Evolutionary conservation across 53 echinoderm and acorn worm species (phyloP), one percentile per base, ranked within the genome.

Genomic region (Astropecten irregularis): DNA sequence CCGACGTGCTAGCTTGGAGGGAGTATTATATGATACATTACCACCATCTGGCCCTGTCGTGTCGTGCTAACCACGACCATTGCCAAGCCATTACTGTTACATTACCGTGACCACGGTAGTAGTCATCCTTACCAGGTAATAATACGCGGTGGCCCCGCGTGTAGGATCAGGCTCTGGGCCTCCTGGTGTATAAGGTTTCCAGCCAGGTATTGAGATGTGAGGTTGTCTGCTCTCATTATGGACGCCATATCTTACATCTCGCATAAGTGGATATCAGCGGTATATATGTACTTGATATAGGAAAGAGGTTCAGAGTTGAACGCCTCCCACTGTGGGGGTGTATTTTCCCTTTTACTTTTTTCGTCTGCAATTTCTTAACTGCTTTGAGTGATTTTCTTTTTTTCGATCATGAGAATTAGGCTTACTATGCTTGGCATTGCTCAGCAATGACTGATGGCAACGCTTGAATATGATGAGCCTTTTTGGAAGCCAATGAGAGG

Each of bases 261-360:
- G 38, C 36, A 65, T 65, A 65, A 65, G 65, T 37, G 65, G 36
- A 38, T 65, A 65, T 65, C 65, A 65, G 65, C 20, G 65, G 65
- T 65, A 38, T 34, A 35, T 38, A 65, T 37, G 3, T n/a, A n/a
- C 20, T 58, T 65, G 36, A 65, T 38, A 37, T 65, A 36, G 19
- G 39, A 0, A 36, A 19, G 6, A 9, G 22, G 18, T 65, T 38
- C 38, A 20, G 30, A 58, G 59, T 28, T 58, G 27, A 58, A 58
- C 28, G 5, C 59, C 13, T 31, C 59, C 51, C 59, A 58, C 13
- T 14, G 31, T 58, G 59, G 59, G 59, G 14, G n/a, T n/a, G n/a
- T n/a, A n/a, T n/a, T n/a, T n/a, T n/a, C n/a, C n/a, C n/a, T n/a
- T n/a, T n/a, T n/a, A n/a, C n/a, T n/a, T n/a, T n/a, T n/a, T n/a